Conservation (phyloP, 2,113 vertebrate species). For the Pachycephala philippinensis region DNA sequence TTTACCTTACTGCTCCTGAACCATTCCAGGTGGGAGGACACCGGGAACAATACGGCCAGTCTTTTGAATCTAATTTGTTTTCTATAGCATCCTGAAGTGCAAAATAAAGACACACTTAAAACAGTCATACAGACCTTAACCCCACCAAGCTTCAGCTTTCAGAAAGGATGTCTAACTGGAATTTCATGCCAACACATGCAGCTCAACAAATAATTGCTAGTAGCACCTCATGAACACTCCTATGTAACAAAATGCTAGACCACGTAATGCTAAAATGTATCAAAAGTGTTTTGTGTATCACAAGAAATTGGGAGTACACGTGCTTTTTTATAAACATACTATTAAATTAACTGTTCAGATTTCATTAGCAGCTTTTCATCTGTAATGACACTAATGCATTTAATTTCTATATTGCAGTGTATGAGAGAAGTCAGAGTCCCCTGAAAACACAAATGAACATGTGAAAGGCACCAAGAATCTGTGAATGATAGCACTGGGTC, state of each 20-base stretch:
- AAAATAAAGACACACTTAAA: neutral
- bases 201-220: neutral
- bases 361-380: neutral
- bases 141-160: neutral
- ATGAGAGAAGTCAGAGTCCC: neutral
- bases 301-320: neutral
- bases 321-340: neutral
- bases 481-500: neutral
- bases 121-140: neutral
- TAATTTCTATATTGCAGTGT: neutral
- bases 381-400: neutral
- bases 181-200: neutral
- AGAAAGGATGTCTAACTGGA: neutral
- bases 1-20: constrained; percentile 90
- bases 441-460: neutral
- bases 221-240: neutral
- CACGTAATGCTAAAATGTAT: neutral
- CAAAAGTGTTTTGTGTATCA: neutral
- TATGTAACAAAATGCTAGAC: neutral
- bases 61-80: constrained; percentile 89
- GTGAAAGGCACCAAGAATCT: neutral
- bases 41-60: constrained; percentile 91
- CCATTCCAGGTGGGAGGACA: constrained; percentile 92
- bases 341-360: neutral
- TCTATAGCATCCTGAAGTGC: constrained; percentile 84